Base-by-base conservation (phyloP, 2,797 vertebrate genomes). In the Apogon hyalosoma region DNA sequence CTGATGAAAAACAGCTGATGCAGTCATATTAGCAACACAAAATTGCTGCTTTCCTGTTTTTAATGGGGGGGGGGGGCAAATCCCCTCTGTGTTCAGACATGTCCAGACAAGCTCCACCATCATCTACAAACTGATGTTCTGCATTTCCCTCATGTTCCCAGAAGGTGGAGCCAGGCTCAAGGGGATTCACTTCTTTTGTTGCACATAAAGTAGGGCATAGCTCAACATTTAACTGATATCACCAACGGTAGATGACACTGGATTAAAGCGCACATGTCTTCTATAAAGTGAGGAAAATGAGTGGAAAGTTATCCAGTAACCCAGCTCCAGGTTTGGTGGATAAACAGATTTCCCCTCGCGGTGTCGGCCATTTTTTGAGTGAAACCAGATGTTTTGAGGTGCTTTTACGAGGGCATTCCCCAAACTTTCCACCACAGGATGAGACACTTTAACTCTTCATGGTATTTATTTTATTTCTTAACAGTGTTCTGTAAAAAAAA, bases 371-470 rank as follows among this genome's bases (percentile, higher is more conserved):
- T 10, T 51, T 50, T 75, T 82, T 67, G 66, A 77, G 55, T 72
- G 54, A 49, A 72, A 84, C 57, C 88, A 90, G 67, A 88, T 87
- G 86, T 70, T 64, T 61, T 69, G 31, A 28, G 19, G 7, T 13
- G 11, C 18, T 11, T 38, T 58, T 76, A 49, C 11, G 0, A 15
- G 41, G 16, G 18, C 18, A 24, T 54, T 73, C 50, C 64, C 16
- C 51, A 53, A 36, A 66, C 7, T 10, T 51, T 68, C 51, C 71
- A 75, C 56, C 3, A 75, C 31, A 69, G 12, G 1, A 53, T 15
- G 45, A 42, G 15, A 4, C 1, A 18, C 5, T 16, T 4, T 0
- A 3, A 16, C 21, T 28, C 24, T 49, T 53, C 13, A 24, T 49
- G 2, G 3, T 10, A 46, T 60, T 16, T 13, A 1, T 57, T 79